Conservation (phyloP, 2,888 invertebrate genomes). For the Hypercompe scribonia region DNA sequence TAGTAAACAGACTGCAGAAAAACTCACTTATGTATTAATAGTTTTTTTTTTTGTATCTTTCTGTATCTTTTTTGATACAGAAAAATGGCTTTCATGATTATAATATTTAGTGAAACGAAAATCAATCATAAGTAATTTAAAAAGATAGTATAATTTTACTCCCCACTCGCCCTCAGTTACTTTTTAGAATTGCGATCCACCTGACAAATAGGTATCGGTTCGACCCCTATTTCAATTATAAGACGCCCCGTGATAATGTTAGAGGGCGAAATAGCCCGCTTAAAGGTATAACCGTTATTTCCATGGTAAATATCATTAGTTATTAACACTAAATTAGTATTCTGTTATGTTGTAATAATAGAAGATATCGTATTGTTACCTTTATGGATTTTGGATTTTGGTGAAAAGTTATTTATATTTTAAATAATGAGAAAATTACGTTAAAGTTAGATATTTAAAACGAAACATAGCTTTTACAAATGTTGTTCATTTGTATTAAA, state of each 20-base stretch:
- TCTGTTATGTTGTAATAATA: slow-evolving; percentile 3
- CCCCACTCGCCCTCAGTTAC: neutral
- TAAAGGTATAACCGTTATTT: slow-evolving; percentile 22
- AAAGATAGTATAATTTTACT: slow-evolving; percentile 17
- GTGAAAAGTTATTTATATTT: neutral
- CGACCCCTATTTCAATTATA: slow-evolving; percentile 29
- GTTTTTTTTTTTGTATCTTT: too few species aligned
- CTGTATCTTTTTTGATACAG: too few species aligned
- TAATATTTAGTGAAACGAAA: neutral
- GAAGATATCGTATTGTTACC: neutral
- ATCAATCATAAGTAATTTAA: neutral
- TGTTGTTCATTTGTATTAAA: too few species aligned
- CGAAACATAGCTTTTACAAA: neutral
- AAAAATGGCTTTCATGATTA: neutral
- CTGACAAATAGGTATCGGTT: slow-evolving; percentile 30
- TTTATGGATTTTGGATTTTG: neutral
- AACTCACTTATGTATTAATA: too few species aligned
- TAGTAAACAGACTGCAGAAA: too few species aligned
- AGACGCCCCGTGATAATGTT: slow-evolving; percentile 24
- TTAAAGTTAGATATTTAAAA: neutral
- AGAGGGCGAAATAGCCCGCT: slow-evolving; percentile 24
- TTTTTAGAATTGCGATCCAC: slow-evolving; percentile 1
- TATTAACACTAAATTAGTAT: slow-evolving; percentile 23
- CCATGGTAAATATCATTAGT: slow-evolving; percentile 17
- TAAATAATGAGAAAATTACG: neutral